phyloP scores from a whole-genome alignment of 2,888 invertebrate species.

The Stenichneumon culpator region DNA sequence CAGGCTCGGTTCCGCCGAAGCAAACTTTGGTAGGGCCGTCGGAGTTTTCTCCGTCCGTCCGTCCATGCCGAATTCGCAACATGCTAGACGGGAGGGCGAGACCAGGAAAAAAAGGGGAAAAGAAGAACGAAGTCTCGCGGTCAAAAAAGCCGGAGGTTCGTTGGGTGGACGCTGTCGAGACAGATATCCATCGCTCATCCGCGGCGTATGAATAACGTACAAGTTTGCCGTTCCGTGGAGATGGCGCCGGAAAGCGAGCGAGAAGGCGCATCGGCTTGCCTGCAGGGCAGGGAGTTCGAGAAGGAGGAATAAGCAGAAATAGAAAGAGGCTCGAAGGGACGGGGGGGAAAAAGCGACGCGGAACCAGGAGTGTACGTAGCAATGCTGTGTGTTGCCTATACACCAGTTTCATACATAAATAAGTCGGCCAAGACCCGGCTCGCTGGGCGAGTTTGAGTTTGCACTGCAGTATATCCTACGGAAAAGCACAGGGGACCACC shows the following conservation, averaged over 20 bases:
- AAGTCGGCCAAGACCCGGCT: slow-evolving; percentile 71
- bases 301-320: slow-evolving; percentile 44
- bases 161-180: slow-evolving; percentile 66
- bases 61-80: background rate
- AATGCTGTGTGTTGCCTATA: slow-evolving; percentile 64
- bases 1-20: background rate
- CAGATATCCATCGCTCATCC: slow-evolving; percentile 79
- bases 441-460: slow-evolving; percentile 73
- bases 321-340: slow-evolving; percentile 37
- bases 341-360: background rate
- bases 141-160: slow-evolving; percentile 59
- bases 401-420: slow-evolving; percentile 78
- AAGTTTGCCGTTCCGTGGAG: slow-evolving; percentile 72
- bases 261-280: slow-evolving; percentile 12
- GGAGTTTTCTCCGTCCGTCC: slow-evolving; percentile 25
- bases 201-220: slow-evolving; percentile 79
- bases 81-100: slow-evolving; percentile 14
- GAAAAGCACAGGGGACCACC: slow-evolving; percentile 62
- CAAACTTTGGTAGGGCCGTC: slow-evolving; percentile 52
- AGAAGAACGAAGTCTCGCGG: slow-evolving; percentile 48
- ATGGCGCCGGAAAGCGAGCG: slow-evolving; percentile 9
- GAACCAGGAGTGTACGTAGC: slow-evolving; percentile 13
- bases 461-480: slow-evolving; percentile 73
- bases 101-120: background rate
- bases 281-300: background rate